Evolutionary conservation across 2,113 vertebrate species (phyloP).

Genomic region (Donacobius atricapilla): DNA sequence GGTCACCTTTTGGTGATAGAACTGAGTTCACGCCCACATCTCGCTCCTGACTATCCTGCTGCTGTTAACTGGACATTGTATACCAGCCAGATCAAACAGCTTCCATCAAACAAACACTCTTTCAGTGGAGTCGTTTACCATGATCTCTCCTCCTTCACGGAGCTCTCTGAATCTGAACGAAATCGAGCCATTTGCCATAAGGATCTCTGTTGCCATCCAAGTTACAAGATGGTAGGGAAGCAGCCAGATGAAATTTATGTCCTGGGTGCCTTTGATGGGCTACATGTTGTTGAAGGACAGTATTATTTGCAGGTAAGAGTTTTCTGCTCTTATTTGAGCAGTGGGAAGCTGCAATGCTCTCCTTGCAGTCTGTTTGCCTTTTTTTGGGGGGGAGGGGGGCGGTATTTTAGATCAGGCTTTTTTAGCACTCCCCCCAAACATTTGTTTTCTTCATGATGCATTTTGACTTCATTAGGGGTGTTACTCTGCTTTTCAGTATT

Average conservation of each 20-base stretch:
- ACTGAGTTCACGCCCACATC: not conserved
- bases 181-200: slow-evolving; percentile 43
- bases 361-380: not conserved
- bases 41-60: not conserved
- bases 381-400: not conserved
- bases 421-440: not conserved
- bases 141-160: slow-evolving; percentile 36
- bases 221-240: slow-evolving; percentile 35
- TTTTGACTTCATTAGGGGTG: not conserved
- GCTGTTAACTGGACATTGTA: slow-evolving; percentile 26
- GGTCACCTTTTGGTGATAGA: slow-evolving; percentile 50
- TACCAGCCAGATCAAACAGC: not conserved
- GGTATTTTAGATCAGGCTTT: not conserved
- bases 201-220: slow-evolving; percentile 58
- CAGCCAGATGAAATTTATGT: slow-evolving; percentile 30
- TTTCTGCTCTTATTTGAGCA: not conserved
- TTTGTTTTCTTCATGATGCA: not conserved
- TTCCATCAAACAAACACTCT: not conserved
- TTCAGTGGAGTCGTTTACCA: slow-evolving; percentile 44
- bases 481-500: not conserved
- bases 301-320: slow-evolving; percentile 58
- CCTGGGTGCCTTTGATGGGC: slow-evolving; percentile 43
- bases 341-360: not conserved
- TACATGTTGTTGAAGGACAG: slow-evolving; percentile 49
- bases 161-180: slow-evolving; percentile 18